Percentiles rank a stretch among this genome's conserved stretches.
Conservation (phyloP, 1,140 invertebrate genomes). For the Bombus superbus region DNA sequence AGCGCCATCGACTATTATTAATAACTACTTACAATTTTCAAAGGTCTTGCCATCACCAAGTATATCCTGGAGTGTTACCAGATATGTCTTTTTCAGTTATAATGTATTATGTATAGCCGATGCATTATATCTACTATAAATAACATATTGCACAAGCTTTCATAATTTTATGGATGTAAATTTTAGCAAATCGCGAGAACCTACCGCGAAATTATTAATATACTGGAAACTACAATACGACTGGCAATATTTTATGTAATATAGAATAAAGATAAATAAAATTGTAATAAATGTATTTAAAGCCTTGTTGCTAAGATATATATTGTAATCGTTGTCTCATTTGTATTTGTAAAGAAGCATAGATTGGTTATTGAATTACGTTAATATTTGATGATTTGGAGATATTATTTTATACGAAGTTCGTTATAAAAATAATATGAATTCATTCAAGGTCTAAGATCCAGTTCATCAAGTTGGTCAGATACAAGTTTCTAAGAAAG, state of each 20-base stretch:
- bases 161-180: neutral
- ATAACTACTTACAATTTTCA: constrained; percentile 48
- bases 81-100: no score
- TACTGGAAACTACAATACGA: neutral
- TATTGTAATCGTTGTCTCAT: neutral
- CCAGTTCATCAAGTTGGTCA: no score
- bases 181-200: neutral
- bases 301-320: neutral
- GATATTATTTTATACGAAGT: neutral
- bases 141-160: neutral
- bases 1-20: constrained; percentile 67
- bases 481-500: no score
- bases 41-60: constrained; percentile 17
- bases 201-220: neutral
- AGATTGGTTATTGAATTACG: neutral
- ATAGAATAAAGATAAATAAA: no score
- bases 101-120: neutral
- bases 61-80: neutral
- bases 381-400: neutral
- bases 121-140: neutral
- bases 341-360: neutral
- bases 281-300: no score
- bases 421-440: neutral
- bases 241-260: neutral
- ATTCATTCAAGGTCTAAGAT: neutral